Base-by-base conservation (phyloP, 2,888 invertebrate species). In the Drosophila mercatorum region DNA sequence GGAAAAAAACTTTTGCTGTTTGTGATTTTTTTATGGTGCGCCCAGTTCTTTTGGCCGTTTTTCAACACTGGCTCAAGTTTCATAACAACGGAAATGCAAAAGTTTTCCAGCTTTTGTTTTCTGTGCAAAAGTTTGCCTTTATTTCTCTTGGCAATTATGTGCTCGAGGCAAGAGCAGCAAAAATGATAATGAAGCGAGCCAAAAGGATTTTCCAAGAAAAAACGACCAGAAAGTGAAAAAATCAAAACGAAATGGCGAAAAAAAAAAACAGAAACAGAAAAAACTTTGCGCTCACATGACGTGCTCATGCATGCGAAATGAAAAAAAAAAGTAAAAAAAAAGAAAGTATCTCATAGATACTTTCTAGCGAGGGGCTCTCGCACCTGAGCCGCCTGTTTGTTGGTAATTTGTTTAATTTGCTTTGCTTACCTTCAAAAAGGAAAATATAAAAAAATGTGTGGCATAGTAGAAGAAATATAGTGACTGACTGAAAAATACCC, bases 391-490 rank as follows among this genome's bases (percentile, higher is more conserved):
- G 56, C 34, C 63, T 67, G 76, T 68, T 77, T 78, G 78, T 72
- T 77, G 71, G 86, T 87, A 87, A 87, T 87, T 89, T 87, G 86
- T 87, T 87, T 87, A 87, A 87, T 87, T 87, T 89, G 88, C 86
- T 87, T 87, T 89, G 88, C 86, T 80, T 88, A 75, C 81, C 78
- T 78, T 78, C 61, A 64, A 68, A 59, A 73, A 61, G 70, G 72
- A 56, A 68, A 53, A 72, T n/a, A 46, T 68, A 52, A 11, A 6
- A 52, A 52, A 17, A 59, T 40, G 53, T 38, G 22, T 53, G 36
- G 53, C 38, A 38, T 2, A 38, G 11, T 7, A 11, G 10, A 0
- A 0, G 0, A 22, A 22, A 22, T 22, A 22, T 7, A 11, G 1
- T 46, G 34, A 40, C 11, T 2, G 53, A 55, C 78, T 49, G 0